phyloP scores from a whole-genome alignment of 2,797 vertebrate species.

The Syngnathus acus region DNA sequence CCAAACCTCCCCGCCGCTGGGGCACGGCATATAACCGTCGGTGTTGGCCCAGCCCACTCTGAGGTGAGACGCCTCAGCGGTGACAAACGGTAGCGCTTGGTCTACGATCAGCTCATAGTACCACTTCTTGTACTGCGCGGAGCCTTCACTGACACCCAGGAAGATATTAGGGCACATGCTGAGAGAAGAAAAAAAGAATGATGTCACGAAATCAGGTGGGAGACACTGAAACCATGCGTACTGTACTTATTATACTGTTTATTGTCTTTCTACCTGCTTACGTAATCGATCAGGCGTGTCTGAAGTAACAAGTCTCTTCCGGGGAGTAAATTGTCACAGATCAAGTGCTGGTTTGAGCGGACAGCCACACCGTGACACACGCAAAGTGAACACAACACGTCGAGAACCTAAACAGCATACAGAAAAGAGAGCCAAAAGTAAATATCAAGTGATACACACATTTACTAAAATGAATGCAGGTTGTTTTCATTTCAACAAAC shows the following conservation, averaged over 20 bases:
- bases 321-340: constrained; percentile 94
- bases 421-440: neutral
- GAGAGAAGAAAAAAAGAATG: neutral
- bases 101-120: constrained; percentile 94
- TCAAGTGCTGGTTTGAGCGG: constrained; percentile 90
- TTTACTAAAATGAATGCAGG: neutral
- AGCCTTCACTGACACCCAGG: constrained; percentile 88
- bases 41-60: constrained; percentile 93
- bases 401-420: constrained; percentile 74
- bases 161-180: constrained; percentile 95
- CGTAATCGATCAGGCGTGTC: constrained; percentile 88
- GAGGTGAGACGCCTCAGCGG: constrained; percentile 86
- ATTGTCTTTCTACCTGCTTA: constrained; percentile 77
- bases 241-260: too few species aligned
- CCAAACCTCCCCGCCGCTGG: constrained; percentile 90
- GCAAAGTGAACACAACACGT: constrained; percentile 90
- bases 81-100: constrained; percentile 80
- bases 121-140: constrained; percentile 95
- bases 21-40: constrained; percentile 84
- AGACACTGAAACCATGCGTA: neutral
- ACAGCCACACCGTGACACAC: constrained; percentile 94
- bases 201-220: neutral
- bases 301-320: constrained; percentile 88
- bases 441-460: neutral
- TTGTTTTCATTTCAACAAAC: neutral